Evolutionary conservation across 1,140 invertebrate genomes (phyloP), one percentile per base, ranked within the genome.

Genomic region (Pararge aegeria): DNA sequence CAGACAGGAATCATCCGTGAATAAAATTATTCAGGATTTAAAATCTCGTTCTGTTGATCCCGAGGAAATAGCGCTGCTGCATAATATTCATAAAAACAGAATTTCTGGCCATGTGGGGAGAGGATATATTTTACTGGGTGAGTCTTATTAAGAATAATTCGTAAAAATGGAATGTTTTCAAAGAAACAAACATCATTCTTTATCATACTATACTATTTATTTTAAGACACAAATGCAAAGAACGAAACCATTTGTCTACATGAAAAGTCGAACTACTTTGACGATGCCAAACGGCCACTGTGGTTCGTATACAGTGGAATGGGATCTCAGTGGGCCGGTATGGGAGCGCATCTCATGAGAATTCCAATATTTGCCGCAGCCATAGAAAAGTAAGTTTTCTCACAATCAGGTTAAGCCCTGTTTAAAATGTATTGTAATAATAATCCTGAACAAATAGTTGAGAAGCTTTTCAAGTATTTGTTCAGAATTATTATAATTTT

Each of bases 301-400:
- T 97, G 95, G 91, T 97, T 95, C 83, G 93, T 97, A 4, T 98
- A 96, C 86, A 95, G 96, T 70, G 96, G 96, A 40, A 96, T 98
- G 95, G 96, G 96, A 5, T 94, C 94, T 1, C 96, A 98, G 75
- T 98, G 96, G 96, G 73, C 91, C 16, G 93, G 94, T 34, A 97
- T 98, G 96, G 96, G 94, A n/a, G 81, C 90, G 37, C 87, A 86
- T 1, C 78, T 92, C 6, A 87, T 92, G 83, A 76, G 90, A 18
- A 91, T 97, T 51, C 93, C 94, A 5, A 70, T 92, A 5, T 97
- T 97, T 80, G 90, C 91, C 1, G 80, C 93, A 19, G 93, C 95
- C 1, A 94, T 97, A 52, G 76, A 93, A 70, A 91, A 88, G 76
- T 94, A 66, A 27, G 20, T 21, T 98, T 24, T 24, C 7, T 24